phyloP scores from a whole-genome alignment of 2,888 invertebrate species.

The Actias luna region DNA sequence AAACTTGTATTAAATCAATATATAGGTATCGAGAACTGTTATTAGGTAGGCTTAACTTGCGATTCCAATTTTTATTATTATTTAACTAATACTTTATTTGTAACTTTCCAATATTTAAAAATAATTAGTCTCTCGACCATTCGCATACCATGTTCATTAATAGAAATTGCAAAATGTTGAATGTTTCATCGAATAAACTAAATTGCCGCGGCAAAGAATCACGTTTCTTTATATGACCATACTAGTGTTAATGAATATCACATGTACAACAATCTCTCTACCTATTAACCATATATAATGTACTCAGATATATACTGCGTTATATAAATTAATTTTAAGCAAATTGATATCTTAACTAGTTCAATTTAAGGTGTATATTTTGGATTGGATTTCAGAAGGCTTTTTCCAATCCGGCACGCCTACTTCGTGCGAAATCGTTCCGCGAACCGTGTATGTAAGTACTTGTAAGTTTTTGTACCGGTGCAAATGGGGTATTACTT shows the following conservation, averaged over 20 bases:
- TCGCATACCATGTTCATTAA: not conserved
- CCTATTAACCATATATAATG: conserved; percentile 13
- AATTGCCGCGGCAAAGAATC: conserved; percentile 3
- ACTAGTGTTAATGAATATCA: conserved; percentile 14
- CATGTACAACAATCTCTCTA: conserved; percentile 9
- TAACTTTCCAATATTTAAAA: not conserved
- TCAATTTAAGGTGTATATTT: not conserved
- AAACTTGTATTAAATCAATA: no score
- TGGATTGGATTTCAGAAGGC: not conserved
- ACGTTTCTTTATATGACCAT: conserved; percentile 15
- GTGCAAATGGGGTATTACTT: conserved; percentile 9
- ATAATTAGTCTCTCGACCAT: not conserved
- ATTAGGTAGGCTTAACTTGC: not conserved
- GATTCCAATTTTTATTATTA: not conserved
- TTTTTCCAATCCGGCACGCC: conserved; percentile 15
- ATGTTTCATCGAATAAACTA: not conserved
- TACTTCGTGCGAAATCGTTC: conserved; percentile 17
- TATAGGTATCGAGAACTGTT: no score
- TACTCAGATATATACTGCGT: not conserved
- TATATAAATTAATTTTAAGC: not conserved
- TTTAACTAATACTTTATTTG: not conserved
- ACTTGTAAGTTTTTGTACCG: conserved; percentile 18
- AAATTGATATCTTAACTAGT: not conserved
- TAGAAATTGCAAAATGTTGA: not conserved
- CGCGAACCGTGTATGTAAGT: conserved; percentile 16